Percentiles rank a stretch among this genome's conserved stretches.
Conservation (phyloP, 2,888 invertebrate species). For the Nowickia ferox region DNA sequence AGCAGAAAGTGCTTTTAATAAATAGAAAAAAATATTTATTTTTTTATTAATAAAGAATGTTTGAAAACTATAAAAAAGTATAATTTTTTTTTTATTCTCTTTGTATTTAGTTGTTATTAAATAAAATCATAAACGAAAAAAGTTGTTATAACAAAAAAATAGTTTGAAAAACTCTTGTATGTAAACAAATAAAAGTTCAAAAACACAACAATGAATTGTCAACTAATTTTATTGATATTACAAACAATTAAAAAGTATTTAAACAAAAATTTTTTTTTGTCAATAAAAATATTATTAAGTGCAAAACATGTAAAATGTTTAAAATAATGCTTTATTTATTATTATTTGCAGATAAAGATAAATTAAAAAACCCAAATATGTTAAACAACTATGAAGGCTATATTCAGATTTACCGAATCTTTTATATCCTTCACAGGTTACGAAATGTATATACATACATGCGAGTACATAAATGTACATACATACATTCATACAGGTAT, state of each 20-base stretch:
- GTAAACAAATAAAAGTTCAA: background rate
- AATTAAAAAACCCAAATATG: too few relatives aligned
- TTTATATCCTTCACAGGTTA: too few relatives aligned
- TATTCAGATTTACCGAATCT: too few relatives aligned
- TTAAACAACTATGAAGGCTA: too few relatives aligned
- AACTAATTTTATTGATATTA: slow-evolving; percentile 59
- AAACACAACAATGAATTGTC: slow-evolving; percentile 53
- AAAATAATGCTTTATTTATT: background rate
- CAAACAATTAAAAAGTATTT: slow-evolving; percentile 60
- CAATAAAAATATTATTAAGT: background rate
- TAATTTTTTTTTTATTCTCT: slow-evolving; percentile 11
- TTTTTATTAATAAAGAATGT: slow-evolving; percentile 25
- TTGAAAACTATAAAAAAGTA: slow-evolving; percentile 49
- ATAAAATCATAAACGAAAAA: slow-evolving; percentile 45
- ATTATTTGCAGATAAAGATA: too few relatives aligned
- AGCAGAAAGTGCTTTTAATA: too few relatives aligned
- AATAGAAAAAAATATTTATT: background rate
- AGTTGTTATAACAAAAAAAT: background rate
- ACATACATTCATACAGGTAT: too few relatives aligned
- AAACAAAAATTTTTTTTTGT: slow-evolving; percentile 20
- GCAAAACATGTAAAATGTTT: background rate
- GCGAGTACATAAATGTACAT: too few relatives aligned
- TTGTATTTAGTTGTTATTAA: slow-evolving; percentile 33
- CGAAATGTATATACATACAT: too few relatives aligned
- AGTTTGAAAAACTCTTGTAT: background rate